Evolutionary conservation across 1,140 invertebrate species (phyloP).

Genomic region (Hyles vespertilio): DNA sequence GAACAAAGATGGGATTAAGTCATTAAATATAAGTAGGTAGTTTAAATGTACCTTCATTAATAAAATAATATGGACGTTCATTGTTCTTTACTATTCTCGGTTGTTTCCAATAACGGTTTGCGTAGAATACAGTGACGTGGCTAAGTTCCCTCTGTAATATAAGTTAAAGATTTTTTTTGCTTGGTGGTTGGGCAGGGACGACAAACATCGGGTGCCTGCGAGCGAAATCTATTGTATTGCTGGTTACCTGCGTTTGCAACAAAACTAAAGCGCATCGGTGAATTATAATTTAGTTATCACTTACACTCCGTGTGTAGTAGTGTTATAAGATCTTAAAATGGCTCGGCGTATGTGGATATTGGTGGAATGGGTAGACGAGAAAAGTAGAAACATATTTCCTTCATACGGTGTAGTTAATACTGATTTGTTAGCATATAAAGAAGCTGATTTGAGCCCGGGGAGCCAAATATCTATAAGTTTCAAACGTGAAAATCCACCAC

Average conservation of each 20-base stretch:
- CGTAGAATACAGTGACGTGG: too few species aligned
- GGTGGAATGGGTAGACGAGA: constrained; percentile 45
- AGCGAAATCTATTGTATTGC: not conserved
- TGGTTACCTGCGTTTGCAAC: constrained; percentile 13
- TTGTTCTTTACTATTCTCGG: too few species aligned
- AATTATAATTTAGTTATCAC: constrained; percentile 24
- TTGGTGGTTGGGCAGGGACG: not conserved
- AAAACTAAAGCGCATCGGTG: not conserved
- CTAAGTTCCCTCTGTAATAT: too few species aligned
- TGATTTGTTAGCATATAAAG: constrained; percentile 21
- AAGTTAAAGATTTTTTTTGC: too few species aligned
- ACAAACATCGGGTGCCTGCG: not conserved
- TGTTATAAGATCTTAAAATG: constrained; percentile 22
- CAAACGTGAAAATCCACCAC: constrained; percentile 22
- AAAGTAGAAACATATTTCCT: constrained; percentile 27
- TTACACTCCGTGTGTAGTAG: constrained; percentile 14
- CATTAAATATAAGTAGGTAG: too few species aligned
- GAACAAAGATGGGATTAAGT: too few species aligned
- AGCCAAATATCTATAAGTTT: constrained; percentile 36
- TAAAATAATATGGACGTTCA: too few species aligned
- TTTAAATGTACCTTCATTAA: too few species aligned
- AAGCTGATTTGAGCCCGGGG: constrained; percentile 32
- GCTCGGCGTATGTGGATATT: constrained; percentile 41
- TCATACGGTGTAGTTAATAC: constrained; percentile 40
- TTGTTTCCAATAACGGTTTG: too few species aligned